Conservation (phyloP, 2,113 vertebrate genomes). For the Pitta sordida region DNA sequence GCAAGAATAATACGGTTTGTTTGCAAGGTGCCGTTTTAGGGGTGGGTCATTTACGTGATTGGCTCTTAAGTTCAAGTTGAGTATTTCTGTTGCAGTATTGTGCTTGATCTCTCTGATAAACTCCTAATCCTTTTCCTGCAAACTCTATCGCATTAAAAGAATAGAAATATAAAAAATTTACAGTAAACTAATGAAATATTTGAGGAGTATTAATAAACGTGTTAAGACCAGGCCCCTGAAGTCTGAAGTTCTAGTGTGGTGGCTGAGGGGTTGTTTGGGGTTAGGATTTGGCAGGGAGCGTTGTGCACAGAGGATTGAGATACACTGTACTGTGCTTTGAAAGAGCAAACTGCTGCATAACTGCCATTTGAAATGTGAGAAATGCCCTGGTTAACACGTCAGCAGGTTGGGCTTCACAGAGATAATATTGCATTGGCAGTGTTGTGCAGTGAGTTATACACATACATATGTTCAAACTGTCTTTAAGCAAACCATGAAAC, state of each 20-base stretch:
- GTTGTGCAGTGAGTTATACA: not conserved
- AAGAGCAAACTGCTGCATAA: not conserved
- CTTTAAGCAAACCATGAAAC: not conserved
- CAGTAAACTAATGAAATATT: not conserved
- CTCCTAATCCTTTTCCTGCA: not conserved
- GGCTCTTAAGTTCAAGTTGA: not conserved
- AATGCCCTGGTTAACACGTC: slow-evolving; percentile 19
- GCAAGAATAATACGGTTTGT: not conserved
- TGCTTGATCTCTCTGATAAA: not conserved
- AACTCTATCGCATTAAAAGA: not conserved
- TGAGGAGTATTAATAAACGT: not conserved
- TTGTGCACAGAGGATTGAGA: not conserved
- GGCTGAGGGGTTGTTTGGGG: not conserved
- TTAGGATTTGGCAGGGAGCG: not conserved
- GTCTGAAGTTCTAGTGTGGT: not conserved
- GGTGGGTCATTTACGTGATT: not conserved
- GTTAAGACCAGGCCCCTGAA: not conserved
- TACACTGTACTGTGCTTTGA: not conserved
- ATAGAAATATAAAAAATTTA: not conserved
- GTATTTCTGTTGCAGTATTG: not conserved
- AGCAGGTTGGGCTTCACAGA: not conserved
- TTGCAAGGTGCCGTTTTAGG: not conserved
- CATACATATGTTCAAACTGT: not conserved
- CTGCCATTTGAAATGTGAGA: slow-evolving; percentile 31
- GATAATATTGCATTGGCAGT: not conserved